phyloP scores from a whole-genome alignment of 2,888 invertebrate genomes.

The Heliconius sara region DNA sequence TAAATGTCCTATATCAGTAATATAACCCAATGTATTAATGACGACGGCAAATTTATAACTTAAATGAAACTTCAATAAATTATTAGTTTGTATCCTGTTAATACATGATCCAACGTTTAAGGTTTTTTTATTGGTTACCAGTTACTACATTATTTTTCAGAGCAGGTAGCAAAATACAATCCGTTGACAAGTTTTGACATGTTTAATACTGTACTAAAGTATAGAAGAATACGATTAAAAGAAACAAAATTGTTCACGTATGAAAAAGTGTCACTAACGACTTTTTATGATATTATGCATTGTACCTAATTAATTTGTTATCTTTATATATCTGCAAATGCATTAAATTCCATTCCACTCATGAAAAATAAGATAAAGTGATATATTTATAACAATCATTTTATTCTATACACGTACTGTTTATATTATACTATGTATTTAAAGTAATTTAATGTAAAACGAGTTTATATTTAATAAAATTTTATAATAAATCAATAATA shows the following conservation, averaged over 20 bases:
- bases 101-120: not conserved
- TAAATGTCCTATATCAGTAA: too few species aligned
- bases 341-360: not conserved
- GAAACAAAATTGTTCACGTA: not conserved
- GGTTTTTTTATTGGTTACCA: not conserved
- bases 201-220: constrained; percentile 13
- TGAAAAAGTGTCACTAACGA: not conserved
- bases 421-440: too few species aligned
- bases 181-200: constrained; percentile 43
- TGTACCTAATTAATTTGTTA: not conserved
- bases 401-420: too few species aligned
- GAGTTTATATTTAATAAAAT: too few species aligned
- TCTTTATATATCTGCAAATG: not conserved
- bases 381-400: too few species aligned
- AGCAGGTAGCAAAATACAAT: constrained; percentile 23
- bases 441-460: too few species aligned
- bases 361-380: too few species aligned
- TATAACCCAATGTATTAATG: not conserved
- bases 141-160: not conserved
- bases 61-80: not conserved
- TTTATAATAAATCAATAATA: too few species aligned
- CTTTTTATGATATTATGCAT: not conserved
- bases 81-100: not conserved
- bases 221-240: not conserved
- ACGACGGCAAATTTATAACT: not conserved